These are phyloP conservation scores for Mamestra configurata DNA, from an alignment of 1,140 invertebrate species.

Conservation along the genomic window DNA sequence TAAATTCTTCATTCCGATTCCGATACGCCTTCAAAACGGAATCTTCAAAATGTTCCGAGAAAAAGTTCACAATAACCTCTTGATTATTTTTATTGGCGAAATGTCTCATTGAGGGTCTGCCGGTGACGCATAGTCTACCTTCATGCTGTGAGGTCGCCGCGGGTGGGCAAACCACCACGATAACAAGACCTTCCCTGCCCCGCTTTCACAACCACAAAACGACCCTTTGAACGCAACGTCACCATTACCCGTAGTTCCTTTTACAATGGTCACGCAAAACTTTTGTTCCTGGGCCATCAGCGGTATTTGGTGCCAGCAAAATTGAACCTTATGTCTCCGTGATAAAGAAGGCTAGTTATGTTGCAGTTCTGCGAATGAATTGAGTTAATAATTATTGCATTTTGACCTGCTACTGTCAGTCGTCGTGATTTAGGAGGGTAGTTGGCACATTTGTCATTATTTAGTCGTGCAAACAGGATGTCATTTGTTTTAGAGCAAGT, in stretches of 20 bases:
- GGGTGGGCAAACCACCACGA: slow-evolving; percentile 67
- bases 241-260: slow-evolving; percentile 57
- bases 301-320: slow-evolving; percentile 50
- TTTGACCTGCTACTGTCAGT: slow-evolving; percentile 46
- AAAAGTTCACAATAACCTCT: slow-evolving; percentile 41
- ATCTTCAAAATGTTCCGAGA: slow-evolving; percentile 15
- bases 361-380: slow-evolving; percentile 55
- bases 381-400: slow-evolving; percentile 57
- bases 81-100: slow-evolving; percentile 58
- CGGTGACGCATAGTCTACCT: slow-evolving; percentile 65
- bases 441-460: slow-evolving; percentile 28
- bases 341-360: slow-evolving; percentile 16
- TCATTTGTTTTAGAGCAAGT: slow-evolving; percentile 13
- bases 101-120: slow-evolving; percentile 55
- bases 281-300: slow-evolving; percentile 63
- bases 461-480: slow-evolving; percentile 35
- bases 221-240: slow-evolving; percentile 44
- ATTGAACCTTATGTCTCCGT: slow-evolving; percentile 51
- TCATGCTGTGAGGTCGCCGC: slow-evolving; percentile 70
- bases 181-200: slow-evolving; percentile 50
- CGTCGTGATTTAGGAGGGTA: slow-evolving; percentile 38
- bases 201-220: slow-evolving; percentile 29
- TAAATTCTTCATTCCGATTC: background rate
- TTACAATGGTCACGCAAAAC: slow-evolving; percentile 60
- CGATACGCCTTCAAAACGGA: slow-evolving; percentile 22